Evolutionary conservation across 2,797 vertebrate genomes (phyloP), one percentile per base, ranked within the genome.

Genomic region (Coendou prehensilis): DNA sequence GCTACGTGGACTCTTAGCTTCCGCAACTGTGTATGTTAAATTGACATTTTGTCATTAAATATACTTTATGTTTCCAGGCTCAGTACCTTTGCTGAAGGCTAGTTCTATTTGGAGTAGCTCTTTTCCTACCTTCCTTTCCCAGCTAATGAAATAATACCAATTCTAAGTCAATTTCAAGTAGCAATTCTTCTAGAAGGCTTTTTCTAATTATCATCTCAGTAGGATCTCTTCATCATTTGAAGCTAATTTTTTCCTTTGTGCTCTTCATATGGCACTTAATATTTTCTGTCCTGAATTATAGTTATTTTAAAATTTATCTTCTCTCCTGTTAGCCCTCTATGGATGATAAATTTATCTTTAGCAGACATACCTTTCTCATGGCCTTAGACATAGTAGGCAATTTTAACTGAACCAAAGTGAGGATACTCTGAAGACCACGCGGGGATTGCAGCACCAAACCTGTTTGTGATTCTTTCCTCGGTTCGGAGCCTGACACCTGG

Each of bases 291-390:
- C 61, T 71, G 57, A 71, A 95, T 90, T 71, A 73, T 76, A 91
- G 75, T 89, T 93, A 73, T 61, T 96, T 97, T 91, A 67, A 52
- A 96, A 89, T 71, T 50, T 41, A 63, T 83, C 80, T 18, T 89
- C 52, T 95, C 23, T 88, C 45, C 37, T 86, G 13, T 87, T 45
- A 92, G 84, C 50, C 17, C 33, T 56, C 94, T 26, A 28, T 92
- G 63, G 45, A 10, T 96, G 71, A 67, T 26, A 89, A 75, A 71
- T 95, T 95, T 91, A 78, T 93, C 83, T 84, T 45, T 61, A 50
- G 45, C 52, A 61, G 54, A 52, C 67, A 67, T 45, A 85, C 41
- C 14, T 91, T 87, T 75, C 67, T 33, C 9, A 15, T 45, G 54
- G 41, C 50, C 57, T 88, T 84, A 79, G 76, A 92, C 26, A 52